These are phyloP conservation scores for Pangasius krempfi DNA, from an alignment of 2,797 vertebrate species.

Conservation along the genomic window DNA sequence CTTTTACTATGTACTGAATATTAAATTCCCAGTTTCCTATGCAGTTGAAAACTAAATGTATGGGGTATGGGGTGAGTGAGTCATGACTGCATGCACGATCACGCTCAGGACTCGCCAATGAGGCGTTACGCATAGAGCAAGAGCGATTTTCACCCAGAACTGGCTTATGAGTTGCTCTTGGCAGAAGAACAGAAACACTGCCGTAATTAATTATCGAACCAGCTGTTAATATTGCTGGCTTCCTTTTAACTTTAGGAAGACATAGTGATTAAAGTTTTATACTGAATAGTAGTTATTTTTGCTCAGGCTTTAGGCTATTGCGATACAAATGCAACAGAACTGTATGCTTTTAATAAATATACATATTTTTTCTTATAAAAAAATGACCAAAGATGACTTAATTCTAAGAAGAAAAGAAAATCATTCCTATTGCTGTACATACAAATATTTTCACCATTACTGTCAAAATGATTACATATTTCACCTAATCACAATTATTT, in stretches of 20 bases:
- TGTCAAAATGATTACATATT: neutral
- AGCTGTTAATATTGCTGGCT: neutral
- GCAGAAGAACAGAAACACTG: neutral
- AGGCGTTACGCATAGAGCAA: neutral
- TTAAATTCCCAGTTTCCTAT: neutral
- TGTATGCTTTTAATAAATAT: neutral
- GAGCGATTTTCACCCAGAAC: neutral
- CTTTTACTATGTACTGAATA: neutral
- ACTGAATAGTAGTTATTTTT: neutral
- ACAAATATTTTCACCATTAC: neutral
- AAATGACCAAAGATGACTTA: neutral
- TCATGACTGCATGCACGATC: neutral
- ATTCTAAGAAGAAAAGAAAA: neutral
- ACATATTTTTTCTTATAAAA: neutral
- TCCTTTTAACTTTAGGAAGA: neutral
- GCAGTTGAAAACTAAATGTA: neutral
- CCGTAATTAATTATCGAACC: neutral
- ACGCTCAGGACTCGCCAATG: neutral
- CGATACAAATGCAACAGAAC: neutral
- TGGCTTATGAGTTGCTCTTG: neutral
- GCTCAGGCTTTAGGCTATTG: neutral
- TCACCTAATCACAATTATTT: neutral
- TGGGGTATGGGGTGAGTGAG: neutral
- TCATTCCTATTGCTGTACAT: neutral
- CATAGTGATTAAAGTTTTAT: neutral